These are phyloP conservation scores for Drosophila sproati DNA, from an alignment of 1,140 invertebrate species.

Conservation along the genomic window DNA sequence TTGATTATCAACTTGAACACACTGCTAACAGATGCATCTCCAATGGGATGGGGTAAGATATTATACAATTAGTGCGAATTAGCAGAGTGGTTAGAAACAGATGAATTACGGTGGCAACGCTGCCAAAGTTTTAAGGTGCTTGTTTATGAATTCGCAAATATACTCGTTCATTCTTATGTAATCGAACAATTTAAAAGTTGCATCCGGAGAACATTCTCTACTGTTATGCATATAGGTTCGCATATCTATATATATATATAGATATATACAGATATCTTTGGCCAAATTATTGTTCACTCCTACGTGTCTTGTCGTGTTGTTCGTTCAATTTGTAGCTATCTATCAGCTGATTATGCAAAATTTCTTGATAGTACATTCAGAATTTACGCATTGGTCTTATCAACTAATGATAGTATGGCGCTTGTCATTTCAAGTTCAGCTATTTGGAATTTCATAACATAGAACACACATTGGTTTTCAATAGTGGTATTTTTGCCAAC, in stretches of 20 bases:
- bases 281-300: conserved; percentile 20
- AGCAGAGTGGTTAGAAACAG: conserved; percentile 23
- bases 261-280: conserved; percentile 28
- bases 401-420: conserved; percentile 2
- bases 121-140: not conserved
- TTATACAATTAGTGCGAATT: conserved; percentile 39
- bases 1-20: not conserved
- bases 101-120: conserved; percentile 16
- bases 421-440: conserved; percentile 22
- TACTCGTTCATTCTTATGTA: conserved; percentile 34
- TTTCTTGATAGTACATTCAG: conserved; percentile 6
- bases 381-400: conserved; percentile 26
- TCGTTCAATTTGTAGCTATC: conserved; percentile 8
- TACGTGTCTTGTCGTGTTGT: conserved; percentile 21
- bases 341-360: conserved; percentile 39
- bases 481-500: not conserved
- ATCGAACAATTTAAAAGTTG: conserved; percentile 36
- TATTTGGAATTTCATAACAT: conserved; percentile 29
- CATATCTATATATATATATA: conserved; percentile 11
- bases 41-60: conserved; percentile 47
- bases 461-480: not conserved
- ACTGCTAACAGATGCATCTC: conserved; percentile 21
- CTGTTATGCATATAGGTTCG: conserved; percentile 11
- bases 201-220: conserved; percentile 15
- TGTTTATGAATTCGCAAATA: not conserved